These are phyloP conservation scores for Dolichotis patagonum DNA, from an alignment of 2,113 vertebrate species.

Conservation along the genomic window DNA sequence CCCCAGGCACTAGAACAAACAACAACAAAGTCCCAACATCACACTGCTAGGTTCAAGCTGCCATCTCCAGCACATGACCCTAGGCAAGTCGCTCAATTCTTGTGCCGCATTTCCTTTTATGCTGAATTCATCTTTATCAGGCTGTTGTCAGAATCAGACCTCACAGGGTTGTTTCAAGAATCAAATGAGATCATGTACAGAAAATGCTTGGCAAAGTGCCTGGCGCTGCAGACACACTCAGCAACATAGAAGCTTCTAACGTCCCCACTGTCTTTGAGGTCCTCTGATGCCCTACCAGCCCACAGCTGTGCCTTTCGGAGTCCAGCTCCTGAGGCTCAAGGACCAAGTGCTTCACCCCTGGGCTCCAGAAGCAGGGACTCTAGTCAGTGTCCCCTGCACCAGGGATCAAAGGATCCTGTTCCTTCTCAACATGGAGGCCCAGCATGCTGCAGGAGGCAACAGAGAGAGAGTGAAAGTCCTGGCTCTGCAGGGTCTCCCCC, in stretches of 20 bases:
- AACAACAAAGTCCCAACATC: background rate
- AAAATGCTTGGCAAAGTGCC: constrained; percentile 33
- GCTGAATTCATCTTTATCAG: background rate
- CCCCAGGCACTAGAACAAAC: background rate
- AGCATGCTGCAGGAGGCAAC: background rate
- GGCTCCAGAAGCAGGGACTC: background rate
- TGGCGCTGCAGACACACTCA: background rate
- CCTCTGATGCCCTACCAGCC: background rate
- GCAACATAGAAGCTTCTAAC: background rate
- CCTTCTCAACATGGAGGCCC: background rate
- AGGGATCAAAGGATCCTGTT: background rate
- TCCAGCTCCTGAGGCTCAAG: background rate
- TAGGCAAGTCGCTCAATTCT: background rate
- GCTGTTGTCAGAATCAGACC: constrained; percentile 33
- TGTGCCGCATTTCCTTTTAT: background rate
- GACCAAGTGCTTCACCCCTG: background rate
- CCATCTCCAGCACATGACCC: background rate
- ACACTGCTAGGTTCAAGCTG: background rate
- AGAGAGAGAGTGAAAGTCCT: background rate
- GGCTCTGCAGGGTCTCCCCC: background rate
- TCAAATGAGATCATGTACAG: constrained; percentile 60
- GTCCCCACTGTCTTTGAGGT: background rate
- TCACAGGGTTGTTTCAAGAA: background rate
- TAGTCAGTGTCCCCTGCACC: background rate
- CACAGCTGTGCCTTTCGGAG: background rate